Percentiles rank a stretch among this genome's conserved stretches.
phyloP scores from a whole-genome alignment of 2,888 invertebrate species.

The Tanytarsus gracilentus region DNA sequence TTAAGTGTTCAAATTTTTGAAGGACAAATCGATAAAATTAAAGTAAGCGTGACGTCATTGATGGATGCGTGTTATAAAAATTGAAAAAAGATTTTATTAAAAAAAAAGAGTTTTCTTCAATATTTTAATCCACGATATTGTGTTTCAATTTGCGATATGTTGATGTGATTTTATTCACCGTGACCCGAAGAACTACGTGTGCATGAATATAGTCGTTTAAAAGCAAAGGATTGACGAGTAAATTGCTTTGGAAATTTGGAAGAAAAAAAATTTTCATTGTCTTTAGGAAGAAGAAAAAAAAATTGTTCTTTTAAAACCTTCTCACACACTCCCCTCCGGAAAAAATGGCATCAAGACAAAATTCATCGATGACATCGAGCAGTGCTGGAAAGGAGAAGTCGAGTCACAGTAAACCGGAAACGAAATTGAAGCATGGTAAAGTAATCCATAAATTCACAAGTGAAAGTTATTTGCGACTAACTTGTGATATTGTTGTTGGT shows the following conservation, averaged over 20 bases:
- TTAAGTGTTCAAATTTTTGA: too few relatives aligned
- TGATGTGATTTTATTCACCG: conserved; percentile 19
- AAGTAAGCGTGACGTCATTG: background rate
- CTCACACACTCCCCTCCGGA: too few relatives aligned
- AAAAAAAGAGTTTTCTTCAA: conserved; percentile 1
- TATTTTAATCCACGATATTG: conserved; percentile 9
- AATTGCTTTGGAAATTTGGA: conserved; percentile 12
- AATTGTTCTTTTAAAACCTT: too few relatives aligned
- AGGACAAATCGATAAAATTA: too few relatives aligned
- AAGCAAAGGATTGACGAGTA: background rate
- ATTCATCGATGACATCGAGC: conserved; percentile 10
- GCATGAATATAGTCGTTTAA: conserved; percentile 13
- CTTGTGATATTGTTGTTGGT: conserved; percentile 1
- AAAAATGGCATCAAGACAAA: conserved; percentile 26
- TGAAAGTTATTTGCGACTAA: conserved; percentile 27
- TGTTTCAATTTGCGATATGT: conserved; percentile 25
- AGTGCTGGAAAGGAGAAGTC: conserved; percentile 17
- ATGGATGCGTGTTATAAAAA: background rate
- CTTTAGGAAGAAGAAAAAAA: background rate
- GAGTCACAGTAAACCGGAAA: conserved; percentile 2
- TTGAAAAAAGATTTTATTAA: background rate
- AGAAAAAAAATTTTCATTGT: conserved; percentile 19
- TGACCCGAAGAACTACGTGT: conserved; percentile 9
- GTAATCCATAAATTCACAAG: conserved; percentile 26
- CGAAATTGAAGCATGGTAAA: conserved; percentile 25